Percentiles rank a stretch among this genome's conserved stretches.
Evolutionary conservation across 2,113 vertebrate species (phyloP).

Genomic region (Chaetodon auriga): DNA sequence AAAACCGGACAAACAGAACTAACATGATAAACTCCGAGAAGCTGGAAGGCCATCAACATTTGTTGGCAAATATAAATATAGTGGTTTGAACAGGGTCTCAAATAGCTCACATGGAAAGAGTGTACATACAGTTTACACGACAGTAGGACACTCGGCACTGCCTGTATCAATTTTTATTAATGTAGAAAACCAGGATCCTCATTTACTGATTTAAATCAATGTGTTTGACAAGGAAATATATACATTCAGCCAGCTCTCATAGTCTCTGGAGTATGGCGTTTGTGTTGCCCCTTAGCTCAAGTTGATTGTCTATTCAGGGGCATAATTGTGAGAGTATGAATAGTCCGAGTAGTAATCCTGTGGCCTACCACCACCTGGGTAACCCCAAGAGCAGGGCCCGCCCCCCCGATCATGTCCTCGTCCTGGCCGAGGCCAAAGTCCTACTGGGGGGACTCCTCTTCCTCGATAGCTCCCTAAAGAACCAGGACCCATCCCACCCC

Average conservation of each 20-base stretch:
- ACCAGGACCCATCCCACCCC: conserved; percentile 71
- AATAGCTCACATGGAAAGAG: conserved; percentile 82
- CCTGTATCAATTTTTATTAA: conserved; percentile 80
- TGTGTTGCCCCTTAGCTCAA: conserved; percentile 43
- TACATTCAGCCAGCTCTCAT: conserved; percentile 83
- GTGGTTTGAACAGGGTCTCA: conserved; percentile 86
- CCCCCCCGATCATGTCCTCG: conserved; percentile 76
- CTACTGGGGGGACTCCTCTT: conserved; percentile 74
- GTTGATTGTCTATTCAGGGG: conserved; percentile 82
- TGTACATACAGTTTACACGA: conserved; percentile 76
- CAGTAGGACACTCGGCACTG: conserved; percentile 80
- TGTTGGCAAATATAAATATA: conserved; percentile 89
- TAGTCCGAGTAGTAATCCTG: conserved; percentile 83
- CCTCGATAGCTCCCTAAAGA: conserved; percentile 77
- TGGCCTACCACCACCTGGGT: conserved; percentile 74
- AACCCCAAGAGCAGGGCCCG: conserved; percentile 80
- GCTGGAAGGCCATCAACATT: conserved; percentile 84
- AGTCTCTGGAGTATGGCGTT: conserved; percentile 75
- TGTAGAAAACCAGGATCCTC: conserved; percentile 82
- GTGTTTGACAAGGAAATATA: conserved; percentile 83
- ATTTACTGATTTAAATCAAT: conserved; percentile 69
- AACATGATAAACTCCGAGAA: conserved; percentile 74
- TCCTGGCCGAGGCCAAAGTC: conserved; percentile 79
- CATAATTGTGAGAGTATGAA: conserved; percentile 80
- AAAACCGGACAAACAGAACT: conserved; percentile 78